Evolutionary conservation across 2,113 vertebrate species (phyloP).

Genomic region (Podarcis raffonei): DNA sequence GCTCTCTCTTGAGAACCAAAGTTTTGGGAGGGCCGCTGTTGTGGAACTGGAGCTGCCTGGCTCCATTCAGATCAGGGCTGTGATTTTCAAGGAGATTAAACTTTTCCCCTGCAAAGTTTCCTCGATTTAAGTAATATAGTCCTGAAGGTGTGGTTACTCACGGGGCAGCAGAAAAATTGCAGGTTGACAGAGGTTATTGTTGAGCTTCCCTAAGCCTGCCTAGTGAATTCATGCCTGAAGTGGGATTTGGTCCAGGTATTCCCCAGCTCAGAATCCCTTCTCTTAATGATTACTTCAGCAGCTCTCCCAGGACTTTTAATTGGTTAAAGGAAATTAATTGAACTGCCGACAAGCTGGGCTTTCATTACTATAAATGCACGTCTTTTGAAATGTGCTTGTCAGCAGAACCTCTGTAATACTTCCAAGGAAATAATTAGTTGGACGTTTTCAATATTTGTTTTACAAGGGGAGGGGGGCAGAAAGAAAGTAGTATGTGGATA

Average conservation of each 20-base stretch:
- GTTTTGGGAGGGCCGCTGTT: no score
- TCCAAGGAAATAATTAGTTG: conserved; percentile 1
- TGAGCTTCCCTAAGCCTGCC: not conserved
- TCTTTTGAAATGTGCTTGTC: not conserved
- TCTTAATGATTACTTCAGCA: conserved; percentile 6
- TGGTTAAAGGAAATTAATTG: conserved; percentile 12
- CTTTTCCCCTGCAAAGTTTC: not conserved
- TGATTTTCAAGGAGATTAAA: no score
- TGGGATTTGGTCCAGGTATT: not conserved
- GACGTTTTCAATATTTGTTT: conserved; percentile 7
- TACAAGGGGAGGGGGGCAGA: not conserved
- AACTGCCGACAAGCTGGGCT: not conserved
- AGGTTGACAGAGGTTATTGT: not conserved
- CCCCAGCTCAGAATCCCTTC: not conserved
- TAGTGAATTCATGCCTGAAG: not conserved
- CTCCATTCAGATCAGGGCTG: no score
- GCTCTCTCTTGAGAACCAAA: no score
- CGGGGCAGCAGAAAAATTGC: not conserved
- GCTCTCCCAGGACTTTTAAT: not conserved
- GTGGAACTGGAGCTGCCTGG: no score
- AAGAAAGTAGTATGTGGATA: not conserved
- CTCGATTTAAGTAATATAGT: not conserved
- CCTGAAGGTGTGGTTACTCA: not conserved
- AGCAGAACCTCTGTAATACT: not conserved
- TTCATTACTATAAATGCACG: not conserved